A percentile compares a stretch with the other conserved stretches of the same genome.
Conservation (phyloP, 2,113 vertebrate species). For the Myotis yumanensis region DNA sequence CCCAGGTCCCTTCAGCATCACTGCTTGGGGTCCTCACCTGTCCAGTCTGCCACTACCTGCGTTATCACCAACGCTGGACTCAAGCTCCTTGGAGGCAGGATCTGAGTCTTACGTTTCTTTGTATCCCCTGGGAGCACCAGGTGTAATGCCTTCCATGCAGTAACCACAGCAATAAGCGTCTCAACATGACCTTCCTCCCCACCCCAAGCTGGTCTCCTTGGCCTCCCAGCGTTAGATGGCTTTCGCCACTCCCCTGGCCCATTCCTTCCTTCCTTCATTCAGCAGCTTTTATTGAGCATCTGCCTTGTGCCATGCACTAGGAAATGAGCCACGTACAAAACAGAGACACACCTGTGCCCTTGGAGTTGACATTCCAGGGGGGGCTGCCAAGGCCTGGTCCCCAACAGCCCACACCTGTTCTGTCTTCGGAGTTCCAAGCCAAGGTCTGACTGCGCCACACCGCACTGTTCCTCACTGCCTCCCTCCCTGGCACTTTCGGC, state of each 20-base stretch:
- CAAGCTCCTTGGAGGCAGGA: neutral
- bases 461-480: neutral
- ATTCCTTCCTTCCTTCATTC: neutral
- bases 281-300: neutral
- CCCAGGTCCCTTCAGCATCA: neutral
- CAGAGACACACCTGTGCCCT: neutral
- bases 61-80: neutral
- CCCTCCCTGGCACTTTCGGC: neutral
- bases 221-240: neutral
- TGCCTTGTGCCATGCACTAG: neutral
- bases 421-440: neutral
- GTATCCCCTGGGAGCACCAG: neutral
- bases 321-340: neutral
- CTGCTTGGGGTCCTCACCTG: neutral
- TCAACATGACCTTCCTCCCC: neutral
- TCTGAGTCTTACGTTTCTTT: neutral
- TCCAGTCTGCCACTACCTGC: neutral
- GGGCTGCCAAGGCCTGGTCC: neutral
- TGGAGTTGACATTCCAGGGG: neutral
- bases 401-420: neutral
- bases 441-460: accelerated
- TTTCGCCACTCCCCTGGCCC: neutral
- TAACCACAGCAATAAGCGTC: neutral
- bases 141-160: neutral
- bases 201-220: neutral